A percentile compares a stretch with the other conserved stretches of the same genome.
These are phyloP conservation scores for Altica lythri DNA, from an alignment of 2,888 invertebrate species.

Conservation along the genomic window DNA sequence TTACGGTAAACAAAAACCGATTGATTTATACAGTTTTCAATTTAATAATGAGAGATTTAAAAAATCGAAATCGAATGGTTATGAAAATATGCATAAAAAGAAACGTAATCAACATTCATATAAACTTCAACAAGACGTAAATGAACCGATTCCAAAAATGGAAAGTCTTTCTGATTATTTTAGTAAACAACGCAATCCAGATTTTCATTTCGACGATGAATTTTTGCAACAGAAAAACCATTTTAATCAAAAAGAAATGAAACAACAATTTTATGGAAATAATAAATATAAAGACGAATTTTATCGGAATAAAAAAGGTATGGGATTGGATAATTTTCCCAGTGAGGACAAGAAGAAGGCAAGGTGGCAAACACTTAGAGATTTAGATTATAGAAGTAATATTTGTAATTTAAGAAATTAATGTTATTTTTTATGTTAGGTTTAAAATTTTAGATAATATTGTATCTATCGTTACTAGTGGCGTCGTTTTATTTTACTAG, in stretches of 20 bases:
- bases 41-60: neutral
- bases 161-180: neutral
- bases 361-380: neutral
- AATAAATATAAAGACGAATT: neutral
- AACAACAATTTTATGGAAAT: neutral
- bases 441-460: too few species aligned
- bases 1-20: constrained; percentile 2
- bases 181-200: neutral
- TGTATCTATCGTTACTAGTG: too few species aligned
- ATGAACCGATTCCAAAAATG: neutral
- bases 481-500: too few species aligned
- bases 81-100: constrained; percentile 2
- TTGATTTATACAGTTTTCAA: neutral
- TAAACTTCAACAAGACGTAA: neutral
- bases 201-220: neutral
- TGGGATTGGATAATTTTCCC: neutral
- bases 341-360: neutral
- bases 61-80: neutral
- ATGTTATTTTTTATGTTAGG: too few species aligned
- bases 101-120: neutral
- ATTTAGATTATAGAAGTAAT: neutral
- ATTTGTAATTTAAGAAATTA: neutral
- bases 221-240: neutral
- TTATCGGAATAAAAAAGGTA: neutral
- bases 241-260: neutral